A percentile compares a stretch with the other conserved stretches of the same genome.
Evolutionary conservation across 2,113 vertebrate genomes (phyloP).

Genomic region (Petaurus breviceps): DNA sequence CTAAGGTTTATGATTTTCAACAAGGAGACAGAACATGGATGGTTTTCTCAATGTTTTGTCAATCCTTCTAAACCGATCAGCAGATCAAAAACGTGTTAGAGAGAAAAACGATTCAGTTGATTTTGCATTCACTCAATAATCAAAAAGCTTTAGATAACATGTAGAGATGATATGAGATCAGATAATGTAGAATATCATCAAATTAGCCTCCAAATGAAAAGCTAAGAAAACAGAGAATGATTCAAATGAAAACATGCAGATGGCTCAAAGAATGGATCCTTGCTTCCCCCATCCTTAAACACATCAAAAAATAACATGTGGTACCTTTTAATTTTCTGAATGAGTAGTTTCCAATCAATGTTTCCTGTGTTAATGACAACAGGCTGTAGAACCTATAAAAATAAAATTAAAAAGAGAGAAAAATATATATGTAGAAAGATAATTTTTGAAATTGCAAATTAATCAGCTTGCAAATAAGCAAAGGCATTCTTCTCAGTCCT

Average conservation of each 20-base stretch:
- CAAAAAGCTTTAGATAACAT: slow-evolving; percentile 22
- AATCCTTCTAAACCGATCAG: slow-evolving; percentile 38
- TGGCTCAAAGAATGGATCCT: slow-evolving; percentile 7
- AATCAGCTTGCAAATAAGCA: slow-evolving; percentile 64
- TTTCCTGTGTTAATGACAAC: slow-evolving; percentile 62
- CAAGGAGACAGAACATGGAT: not conserved
- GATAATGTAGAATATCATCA: slow-evolving; percentile 49
- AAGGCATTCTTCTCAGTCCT: slow-evolving; percentile 53
- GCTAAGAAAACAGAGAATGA: slow-evolving; percentile 21
- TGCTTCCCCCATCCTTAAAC: slow-evolving; percentile 56
- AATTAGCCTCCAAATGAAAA: slow-evolving; percentile 27
- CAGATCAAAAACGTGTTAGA: slow-evolving; percentile 46
- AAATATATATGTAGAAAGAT: slow-evolving; percentile 43
- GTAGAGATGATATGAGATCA: not conserved
- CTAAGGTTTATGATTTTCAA: slow-evolving; percentile 41
- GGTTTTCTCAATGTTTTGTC: fast-evolving
- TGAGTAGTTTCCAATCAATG: slow-evolving; percentile 76
- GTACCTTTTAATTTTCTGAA: slow-evolving; percentile 83
- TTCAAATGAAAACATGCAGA: slow-evolving; percentile 58
- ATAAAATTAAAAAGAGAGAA: slow-evolving; percentile 65
- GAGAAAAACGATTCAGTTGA: slow-evolving; percentile 50
- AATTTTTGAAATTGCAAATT: slow-evolving; percentile 52
- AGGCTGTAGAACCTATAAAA: slow-evolving; percentile 79
- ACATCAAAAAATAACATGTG: slow-evolving; percentile 67
- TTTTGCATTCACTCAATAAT: slow-evolving; percentile 16